Conservation (phyloP, 2,797 vertebrate genomes). For the Sebastes dallii region DNA sequence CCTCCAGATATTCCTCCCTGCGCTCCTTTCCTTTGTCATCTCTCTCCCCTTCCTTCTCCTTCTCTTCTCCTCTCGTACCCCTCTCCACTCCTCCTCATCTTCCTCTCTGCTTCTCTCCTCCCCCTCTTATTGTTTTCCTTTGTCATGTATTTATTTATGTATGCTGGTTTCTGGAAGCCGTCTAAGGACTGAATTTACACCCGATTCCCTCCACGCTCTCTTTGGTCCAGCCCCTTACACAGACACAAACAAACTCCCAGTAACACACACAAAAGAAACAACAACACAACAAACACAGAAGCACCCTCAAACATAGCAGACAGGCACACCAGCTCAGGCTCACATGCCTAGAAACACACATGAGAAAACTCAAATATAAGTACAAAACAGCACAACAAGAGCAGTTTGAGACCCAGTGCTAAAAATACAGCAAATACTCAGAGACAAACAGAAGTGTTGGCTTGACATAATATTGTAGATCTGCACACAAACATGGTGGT, state of each 20-base stretch:
- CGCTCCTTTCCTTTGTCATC: background rate
- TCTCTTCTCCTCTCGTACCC: background rate
- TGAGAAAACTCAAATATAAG: background rate
- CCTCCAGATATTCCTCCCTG: background rate
- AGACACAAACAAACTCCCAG: constrained; percentile 1
- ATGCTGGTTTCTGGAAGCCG: constrained; percentile 66
- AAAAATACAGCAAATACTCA: constrained; percentile 14
- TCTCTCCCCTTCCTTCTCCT: background rate
- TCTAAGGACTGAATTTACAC: constrained; percentile 75
- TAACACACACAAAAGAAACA: background rate
- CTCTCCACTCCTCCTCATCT: background rate
- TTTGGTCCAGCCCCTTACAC: constrained; percentile 41
- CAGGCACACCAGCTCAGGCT: background rate
- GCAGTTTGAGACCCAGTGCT: background rate
- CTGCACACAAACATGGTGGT: constrained; percentile 23
- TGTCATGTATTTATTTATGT: constrained; percentile 71
- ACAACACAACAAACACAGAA: background rate
- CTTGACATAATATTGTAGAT: constrained; percentile 22
- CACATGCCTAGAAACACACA: background rate
- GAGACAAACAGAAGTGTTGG: constrained; percentile 6
- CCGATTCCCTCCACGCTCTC: constrained; percentile 62
- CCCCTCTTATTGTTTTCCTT: background rate
- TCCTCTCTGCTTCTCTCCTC: background rate
- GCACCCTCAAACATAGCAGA: background rate
- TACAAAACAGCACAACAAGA: background rate